phyloP scores from a whole-genome alignment of 2,797 vertebrate genomes.

The Meriones psammophilus region DNA sequence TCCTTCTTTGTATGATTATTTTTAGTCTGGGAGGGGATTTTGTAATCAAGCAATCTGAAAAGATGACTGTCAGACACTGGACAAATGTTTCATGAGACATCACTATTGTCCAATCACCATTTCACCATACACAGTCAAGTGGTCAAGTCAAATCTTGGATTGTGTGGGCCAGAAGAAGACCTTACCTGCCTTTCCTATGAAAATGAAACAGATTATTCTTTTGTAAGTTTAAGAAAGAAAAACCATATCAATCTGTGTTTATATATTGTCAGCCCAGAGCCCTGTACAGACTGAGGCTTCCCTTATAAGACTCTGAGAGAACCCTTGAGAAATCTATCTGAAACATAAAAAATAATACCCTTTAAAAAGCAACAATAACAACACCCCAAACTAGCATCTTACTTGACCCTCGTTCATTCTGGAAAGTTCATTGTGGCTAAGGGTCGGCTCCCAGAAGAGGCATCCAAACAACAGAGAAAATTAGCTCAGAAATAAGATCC shows the following conservation, averaged over 20 bases:
- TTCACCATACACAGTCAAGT: background rate
- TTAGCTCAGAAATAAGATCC: constrained; percentile 30
- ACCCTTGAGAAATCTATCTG: background rate
- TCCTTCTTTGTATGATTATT: background rate
- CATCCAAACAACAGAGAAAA: background rate
- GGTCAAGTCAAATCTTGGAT: background rate
- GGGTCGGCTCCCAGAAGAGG: background rate
- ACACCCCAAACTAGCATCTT: background rate
- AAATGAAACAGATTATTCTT: background rate
- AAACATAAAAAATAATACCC: background rate
- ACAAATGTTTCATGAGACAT: background rate
- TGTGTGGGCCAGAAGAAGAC: background rate
- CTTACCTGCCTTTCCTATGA: background rate
- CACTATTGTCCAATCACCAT: background rate
- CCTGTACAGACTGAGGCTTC: background rate
- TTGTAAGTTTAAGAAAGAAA: background rate
- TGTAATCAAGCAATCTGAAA: constrained; percentile 49
- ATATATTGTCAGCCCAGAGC: background rate
- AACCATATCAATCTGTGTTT: background rate
- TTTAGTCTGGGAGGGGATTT: background rate
- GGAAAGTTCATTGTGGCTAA: background rate
- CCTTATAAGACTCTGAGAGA: background rate
- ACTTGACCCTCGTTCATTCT: background rate
- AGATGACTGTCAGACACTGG: background rate
- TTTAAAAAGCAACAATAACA: background rate